A percentile compares a stretch with the other conserved stretches of the same genome.
Conservation (phyloP, 2,797 vertebrate species). For the Amazona ochrocephala region DNA sequence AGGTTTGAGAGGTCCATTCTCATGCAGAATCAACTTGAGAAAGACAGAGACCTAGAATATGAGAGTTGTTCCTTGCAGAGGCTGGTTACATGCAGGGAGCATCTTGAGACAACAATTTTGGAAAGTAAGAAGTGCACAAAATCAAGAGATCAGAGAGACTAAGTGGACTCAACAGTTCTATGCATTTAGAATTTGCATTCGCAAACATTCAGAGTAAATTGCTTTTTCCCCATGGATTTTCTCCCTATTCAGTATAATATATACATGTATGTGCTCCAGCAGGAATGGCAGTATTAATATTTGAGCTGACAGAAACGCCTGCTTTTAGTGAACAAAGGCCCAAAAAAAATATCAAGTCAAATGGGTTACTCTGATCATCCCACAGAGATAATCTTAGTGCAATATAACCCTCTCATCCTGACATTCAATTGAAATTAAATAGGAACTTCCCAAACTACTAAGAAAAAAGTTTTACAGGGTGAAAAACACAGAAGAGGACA, state of each 20-base stretch:
- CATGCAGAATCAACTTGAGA: conserved; percentile 55
- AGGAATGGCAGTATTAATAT: neutral
- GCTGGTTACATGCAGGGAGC: conserved; percentile 67
- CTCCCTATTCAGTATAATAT: neutral
- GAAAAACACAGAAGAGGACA: neutral
- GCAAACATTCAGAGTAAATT: conserved; percentile 57
- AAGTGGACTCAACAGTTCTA: conserved; percentile 31
- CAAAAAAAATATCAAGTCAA: neutral
- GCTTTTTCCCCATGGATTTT: conserved; percentile 67
- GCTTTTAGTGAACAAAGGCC: neutral
- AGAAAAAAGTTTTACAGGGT: conserved; percentile 5
- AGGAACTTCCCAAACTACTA: conserved; percentile 6
- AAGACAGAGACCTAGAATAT: conserved; percentile 67
- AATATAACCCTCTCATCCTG: neutral
- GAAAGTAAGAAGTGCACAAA: conserved; percentile 51
- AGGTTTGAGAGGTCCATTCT: conserved; percentile 51
- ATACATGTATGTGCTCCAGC: neutral
- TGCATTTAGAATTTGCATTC: conserved; percentile 43
- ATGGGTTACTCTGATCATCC: neutral
- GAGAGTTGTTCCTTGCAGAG: conserved; percentile 71
- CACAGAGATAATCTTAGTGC: conserved; percentile 20
- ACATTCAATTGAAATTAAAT: neutral
- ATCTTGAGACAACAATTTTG: conserved; percentile 51
- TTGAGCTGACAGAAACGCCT: neutral
- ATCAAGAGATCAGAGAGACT: conserved; percentile 27